phyloP scores from a whole-genome alignment of 2,113 vertebrate species.

The Motacilla tschutschensis region DNA sequence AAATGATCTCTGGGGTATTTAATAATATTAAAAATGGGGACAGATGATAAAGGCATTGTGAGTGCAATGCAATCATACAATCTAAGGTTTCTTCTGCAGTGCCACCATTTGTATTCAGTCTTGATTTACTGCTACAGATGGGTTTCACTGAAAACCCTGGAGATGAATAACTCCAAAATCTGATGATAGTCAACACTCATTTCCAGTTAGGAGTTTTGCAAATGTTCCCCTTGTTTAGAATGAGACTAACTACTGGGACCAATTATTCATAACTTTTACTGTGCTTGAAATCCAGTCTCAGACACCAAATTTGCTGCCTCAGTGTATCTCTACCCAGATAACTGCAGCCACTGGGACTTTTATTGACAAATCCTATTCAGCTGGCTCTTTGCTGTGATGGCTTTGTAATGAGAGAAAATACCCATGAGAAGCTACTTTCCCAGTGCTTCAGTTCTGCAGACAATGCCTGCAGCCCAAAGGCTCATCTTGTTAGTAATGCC shows the following conservation, averaged over 20 bases:
- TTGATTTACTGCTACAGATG: not conserved
- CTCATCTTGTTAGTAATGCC: not conserved
- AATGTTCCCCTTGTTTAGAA: not conserved
- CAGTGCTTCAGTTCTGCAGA: not conserved
- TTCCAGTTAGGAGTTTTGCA: conserved; percentile 27
- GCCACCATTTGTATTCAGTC: not conserved
- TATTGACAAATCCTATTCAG: conserved; percentile 36
- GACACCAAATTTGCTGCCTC: not conserved
- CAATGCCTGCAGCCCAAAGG: not conserved
- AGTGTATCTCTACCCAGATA: not conserved
- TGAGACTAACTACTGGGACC: not conserved
- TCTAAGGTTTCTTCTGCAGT: not conserved
- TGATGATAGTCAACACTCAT: conserved; percentile 27
- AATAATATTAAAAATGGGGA: not conserved
- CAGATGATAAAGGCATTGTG: not conserved
- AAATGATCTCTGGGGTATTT: not conserved
- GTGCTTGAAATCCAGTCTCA: not conserved
- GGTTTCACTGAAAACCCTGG: not conserved
- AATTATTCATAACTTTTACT: not conserved
- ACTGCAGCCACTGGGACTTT: not conserved
- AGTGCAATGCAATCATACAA: not conserved
- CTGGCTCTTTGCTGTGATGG: not conserved
- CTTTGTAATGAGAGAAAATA: not conserved
- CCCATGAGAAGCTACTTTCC: not conserved
- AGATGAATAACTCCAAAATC: not conserved